Evolutionary conservation across 2,113 vertebrate species (phyloP).

Genomic region (Elgaria multicarinata): DNA sequence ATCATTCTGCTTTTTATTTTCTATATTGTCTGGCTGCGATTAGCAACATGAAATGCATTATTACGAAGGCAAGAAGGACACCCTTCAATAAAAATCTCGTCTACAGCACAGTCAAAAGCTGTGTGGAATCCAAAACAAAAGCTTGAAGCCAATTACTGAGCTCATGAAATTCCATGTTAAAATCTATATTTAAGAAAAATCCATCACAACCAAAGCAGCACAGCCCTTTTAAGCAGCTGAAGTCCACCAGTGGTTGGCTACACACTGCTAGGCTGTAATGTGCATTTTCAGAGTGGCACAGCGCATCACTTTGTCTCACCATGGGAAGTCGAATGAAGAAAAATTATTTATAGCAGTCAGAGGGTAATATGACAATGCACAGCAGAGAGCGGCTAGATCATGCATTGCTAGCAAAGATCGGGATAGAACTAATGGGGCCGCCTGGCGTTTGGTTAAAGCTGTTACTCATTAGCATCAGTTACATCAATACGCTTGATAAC

Average conservation of each 20-base stretch:
- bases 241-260: conserved; percentile 49
- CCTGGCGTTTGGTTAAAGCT: background rate
- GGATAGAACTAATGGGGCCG: conserved; percentile 25
- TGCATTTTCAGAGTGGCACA: conserved; percentile 55
- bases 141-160: conserved; percentile 20
- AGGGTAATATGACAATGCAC: conserved; percentile 57
- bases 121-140: conserved; percentile 29
- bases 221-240: conserved; percentile 30
- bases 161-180: conserved; percentile 40
- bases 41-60: conserved; percentile 26
- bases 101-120: conserved; percentile 31
- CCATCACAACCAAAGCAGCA: conserved; percentile 15
- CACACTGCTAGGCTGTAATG: conserved; percentile 31
- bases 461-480: conserved; percentile 3
- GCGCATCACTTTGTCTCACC: conserved; percentile 55
- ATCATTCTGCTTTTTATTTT: conserved; percentile 13
- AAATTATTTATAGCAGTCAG: conserved; percentile 58
- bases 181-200: conserved; percentile 9
- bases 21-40: conserved; percentile 9
- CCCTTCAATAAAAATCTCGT: conserved; percentile 38
- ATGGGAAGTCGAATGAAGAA: conserved; percentile 39
- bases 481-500: background rate
- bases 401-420: background rate
- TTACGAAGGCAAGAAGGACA: background rate
- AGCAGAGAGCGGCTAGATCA: conserved; percentile 47